Base-by-base conservation (phyloP, 2,888 invertebrate species). In the Drosophila robusta region DNA sequence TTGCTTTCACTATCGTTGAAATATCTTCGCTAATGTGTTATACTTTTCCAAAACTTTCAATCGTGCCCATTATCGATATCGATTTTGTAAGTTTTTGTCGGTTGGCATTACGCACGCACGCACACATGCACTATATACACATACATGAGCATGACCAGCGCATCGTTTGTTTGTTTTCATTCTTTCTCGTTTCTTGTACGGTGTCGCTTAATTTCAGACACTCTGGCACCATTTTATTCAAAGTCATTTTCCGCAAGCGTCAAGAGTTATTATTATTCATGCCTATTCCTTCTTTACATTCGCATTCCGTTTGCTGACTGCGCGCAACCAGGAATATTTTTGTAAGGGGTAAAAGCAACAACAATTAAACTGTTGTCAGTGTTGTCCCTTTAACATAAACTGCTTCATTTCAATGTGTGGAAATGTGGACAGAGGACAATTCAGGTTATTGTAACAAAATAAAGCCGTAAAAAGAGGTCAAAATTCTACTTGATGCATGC, bases 151-250 rank as follows among this genome's bases (percentile, higher is more conserved):
- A 39, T n/a, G 44, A n/a, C 14, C 58, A 72, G 63, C 66, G 63
- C 68, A 70, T 78, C 78, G 78, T 75, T 84, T 78, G 79, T 75
- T 80, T 85, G 76, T 81, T 81, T 80, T 75, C 66, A 55, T 76
- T 75, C 54, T 58, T 67, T 50, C 9, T 8, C 64, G 39, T 70
- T 70, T 63, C 62, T 70, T 54, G 58, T 70, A 72, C 78, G 50
- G 60, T 65, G 66, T 70, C 83, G 71, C 74, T 74, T 77, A 57
- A 83, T 72, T 82, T 82, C 87, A 82, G 87, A 82, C 81, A 83
- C 74, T 80, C 67, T 83, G 81, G 87, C 81, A 82, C 81, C 86
- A 79, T 76, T 82, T 82, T 78, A 81, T 70, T 72, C 81, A 70
- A 74, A 84, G 71, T 84, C 82, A 79, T 79, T 79, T 85, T 85